Base-by-base conservation (phyloP, 2,797 vertebrate species). In the Alosa sapidissima region DNA sequence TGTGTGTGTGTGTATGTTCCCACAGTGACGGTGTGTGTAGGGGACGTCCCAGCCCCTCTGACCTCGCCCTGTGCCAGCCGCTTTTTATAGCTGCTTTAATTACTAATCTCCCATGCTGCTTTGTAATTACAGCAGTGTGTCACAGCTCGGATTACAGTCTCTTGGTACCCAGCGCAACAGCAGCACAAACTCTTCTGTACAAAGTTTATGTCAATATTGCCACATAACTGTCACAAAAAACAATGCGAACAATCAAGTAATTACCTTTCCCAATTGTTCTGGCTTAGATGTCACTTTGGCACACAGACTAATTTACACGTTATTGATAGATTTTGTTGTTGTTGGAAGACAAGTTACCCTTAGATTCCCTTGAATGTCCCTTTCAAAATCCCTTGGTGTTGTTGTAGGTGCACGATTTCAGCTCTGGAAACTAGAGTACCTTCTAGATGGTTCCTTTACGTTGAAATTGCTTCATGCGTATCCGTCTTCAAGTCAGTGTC, bases 1-100 rank as follows among this genome's bases (percentile, higher is more conserved):
- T 83, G 84, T 75, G 62, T 55, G 33, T 10, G 62, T 48, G 41
- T 84, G 86, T 54, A 78, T n/a, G 78, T 62, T 62, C 58, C 58
- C 58, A 24, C 55, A 60, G 55, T 82, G 85, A 84, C 84, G 81
- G 89, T 91, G 85, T 88, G 92, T 89, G 88, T 2, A 72, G 90
- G 88, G 87, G 81, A 58, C 87, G 81, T 90, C 85, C 55, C 84
- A 48, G 81, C 72, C 41, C 84, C 88, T n/a, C 85, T 88, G 91
- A 90, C 93, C 93, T 94, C 91, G 88, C 93, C 92, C 93, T 94
- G 87, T 86, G 87, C 86, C 91, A 85, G 89, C 87, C 87, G 89
- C 91, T 90, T 94, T 95, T 94, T 95, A 92, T 93, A 95, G 93
- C 91, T 85, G 82, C 89, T 88, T 90, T 94, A 95, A 96, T 95